Evolutionary conservation across 2,113 vertebrate species (phyloP).

Genomic region (Thermophis baileyi): DNA sequence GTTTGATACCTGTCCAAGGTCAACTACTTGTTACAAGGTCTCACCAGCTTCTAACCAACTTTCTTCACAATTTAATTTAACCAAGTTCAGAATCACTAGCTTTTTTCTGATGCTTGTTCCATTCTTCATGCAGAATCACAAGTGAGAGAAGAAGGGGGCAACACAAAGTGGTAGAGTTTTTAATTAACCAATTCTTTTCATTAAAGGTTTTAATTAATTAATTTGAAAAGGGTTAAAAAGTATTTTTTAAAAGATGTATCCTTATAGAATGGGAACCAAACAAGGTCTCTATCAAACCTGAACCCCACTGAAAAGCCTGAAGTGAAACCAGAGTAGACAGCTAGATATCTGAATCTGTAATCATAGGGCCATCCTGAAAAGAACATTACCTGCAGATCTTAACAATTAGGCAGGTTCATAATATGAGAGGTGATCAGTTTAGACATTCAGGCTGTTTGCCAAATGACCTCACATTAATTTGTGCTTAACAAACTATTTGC

Average conservation of each 20-base stretch:
- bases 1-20: background rate
- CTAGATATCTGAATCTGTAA: background rate
- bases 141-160: background rate
- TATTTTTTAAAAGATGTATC: background rate
- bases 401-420: background rate
- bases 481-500: background rate
- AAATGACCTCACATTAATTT: background rate
- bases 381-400: background rate
- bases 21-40: background rate
- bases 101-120: background rate
- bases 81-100: background rate
- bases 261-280: background rate
- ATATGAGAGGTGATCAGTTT: background rate
- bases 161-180: background rate
- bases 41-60: background rate
- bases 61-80: background rate
- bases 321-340: background rate
- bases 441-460: background rate
- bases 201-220: background rate
- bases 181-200: no score
- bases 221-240: background rate
- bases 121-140: background rate
- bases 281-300: background rate
- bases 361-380: background rate
- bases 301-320: background rate